These are phyloP conservation scores for Eilema sororculum DNA, from an alignment of 2,888 invertebrate genomes.

Conservation along the genomic window DNA sequence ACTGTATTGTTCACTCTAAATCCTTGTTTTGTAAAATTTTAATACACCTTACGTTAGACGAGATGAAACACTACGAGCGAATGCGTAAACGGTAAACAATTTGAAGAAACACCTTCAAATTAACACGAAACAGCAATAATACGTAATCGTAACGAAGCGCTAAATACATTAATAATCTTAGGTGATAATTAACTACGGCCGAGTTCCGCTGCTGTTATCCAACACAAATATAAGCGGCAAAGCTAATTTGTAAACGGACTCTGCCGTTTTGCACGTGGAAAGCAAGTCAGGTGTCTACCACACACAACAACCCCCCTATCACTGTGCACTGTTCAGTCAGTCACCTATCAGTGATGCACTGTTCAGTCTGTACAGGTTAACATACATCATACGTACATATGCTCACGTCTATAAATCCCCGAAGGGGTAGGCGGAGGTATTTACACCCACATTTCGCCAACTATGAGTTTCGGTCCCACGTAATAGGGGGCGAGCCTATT, in stretches of 20 bases:
- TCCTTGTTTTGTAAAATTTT: constrained; percentile 24
- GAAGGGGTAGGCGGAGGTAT: too few relatives aligned
- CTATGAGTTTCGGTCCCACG: too few relatives aligned
- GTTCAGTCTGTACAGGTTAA: too few relatives aligned
- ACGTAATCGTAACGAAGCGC: constrained; percentile 74
- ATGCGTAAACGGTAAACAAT: constrained; percentile 59
- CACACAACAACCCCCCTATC: constrained; percentile 22
- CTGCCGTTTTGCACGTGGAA: constrained; percentile 48
- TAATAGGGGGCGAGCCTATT: too few relatives aligned
- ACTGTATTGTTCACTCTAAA: neutral
- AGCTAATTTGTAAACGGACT: constrained; percentile 57
- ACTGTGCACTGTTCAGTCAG: neutral
- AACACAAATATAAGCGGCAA: constrained; percentile 64
- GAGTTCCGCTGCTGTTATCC: constrained; percentile 67
- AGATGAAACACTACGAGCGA: constrained; percentile 56
- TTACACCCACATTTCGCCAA: too few relatives aligned
- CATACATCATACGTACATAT: too few relatives aligned
- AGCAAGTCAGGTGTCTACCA: constrained; percentile 56
- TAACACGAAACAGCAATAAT: constrained; percentile 69
- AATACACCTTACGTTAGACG: constrained; percentile 56
- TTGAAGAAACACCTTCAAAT: constrained; percentile 55
- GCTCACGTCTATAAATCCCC: too few relatives aligned
- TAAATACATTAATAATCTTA: constrained; percentile 71
- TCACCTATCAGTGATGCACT: too few relatives aligned
- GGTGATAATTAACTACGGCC: constrained; percentile 71